Conservation (phyloP, 2,113 vertebrate genomes). For the Lethenteron reissneri region DNA sequence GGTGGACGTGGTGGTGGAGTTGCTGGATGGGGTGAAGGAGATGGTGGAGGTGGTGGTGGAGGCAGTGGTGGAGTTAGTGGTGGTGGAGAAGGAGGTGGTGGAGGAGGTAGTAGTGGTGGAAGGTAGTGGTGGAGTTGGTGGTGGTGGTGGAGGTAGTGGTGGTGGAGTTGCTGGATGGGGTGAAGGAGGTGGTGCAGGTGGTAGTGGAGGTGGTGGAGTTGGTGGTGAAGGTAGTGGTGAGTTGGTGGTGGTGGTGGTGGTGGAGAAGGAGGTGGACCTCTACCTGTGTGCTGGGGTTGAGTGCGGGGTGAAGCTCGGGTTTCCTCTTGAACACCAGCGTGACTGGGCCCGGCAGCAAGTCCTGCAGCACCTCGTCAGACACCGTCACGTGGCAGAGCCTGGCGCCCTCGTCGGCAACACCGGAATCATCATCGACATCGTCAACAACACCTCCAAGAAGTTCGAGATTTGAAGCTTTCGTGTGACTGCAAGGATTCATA, state of each 20-base stretch:
- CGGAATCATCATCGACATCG: not conserved
- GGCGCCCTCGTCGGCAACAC: not conserved
- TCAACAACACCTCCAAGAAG: not conserved
- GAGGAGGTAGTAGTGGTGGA: no score
- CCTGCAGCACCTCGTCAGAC: slow-evolving; percentile 31
- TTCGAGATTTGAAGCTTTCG: no score
- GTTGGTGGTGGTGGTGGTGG: no score
- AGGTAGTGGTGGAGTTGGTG: no score
- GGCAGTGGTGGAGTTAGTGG: no score
- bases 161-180: not conserved
- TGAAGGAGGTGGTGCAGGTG: not conserved
- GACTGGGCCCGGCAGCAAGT: slow-evolving; percentile 69
- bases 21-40: no score
- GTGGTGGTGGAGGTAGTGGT: no score
- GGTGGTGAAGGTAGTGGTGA: not conserved
- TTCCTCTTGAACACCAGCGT: slow-evolving; percentile 62
- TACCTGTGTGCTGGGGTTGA: slow-evolving; percentile 80
- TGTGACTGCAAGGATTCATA: no score
- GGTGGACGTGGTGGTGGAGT: no score
- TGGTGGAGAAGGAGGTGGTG: no score
- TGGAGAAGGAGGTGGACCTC: no score
- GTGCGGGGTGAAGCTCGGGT: slow-evolving; percentile 36
- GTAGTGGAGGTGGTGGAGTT: not conserved
- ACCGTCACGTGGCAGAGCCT: slow-evolving; percentile 65
- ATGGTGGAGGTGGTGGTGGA: no score